Base-by-base conservation (phyloP, 1,140 invertebrate genomes). In the Apis cerana region DNA sequence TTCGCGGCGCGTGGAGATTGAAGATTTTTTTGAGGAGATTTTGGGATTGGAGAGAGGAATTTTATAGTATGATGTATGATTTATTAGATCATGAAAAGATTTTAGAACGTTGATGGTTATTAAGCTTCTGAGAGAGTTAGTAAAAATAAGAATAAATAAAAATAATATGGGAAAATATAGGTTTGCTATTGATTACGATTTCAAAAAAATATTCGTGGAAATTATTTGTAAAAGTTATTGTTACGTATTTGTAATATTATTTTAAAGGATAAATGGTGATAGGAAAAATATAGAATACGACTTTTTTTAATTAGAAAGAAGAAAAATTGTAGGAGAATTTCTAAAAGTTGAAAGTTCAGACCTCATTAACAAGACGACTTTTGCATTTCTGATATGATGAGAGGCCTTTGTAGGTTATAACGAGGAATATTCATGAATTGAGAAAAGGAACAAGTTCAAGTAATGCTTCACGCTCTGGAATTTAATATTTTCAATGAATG, bases 381-480 rank as follows among this genome's bases (percentile, higher is more conserved):
- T 74, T 74, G 70, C 56, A 59, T 74, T 43, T 43, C 56, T 59
- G 56, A 74, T 48, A 74, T 4, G 71, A 74, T 10, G 71, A 59
- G 56, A 23, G 8, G 50, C 71, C 54, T 59, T 74, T 59, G 19
- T 74, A 59, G 33, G 56, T 23, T n/a, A 59, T 74, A 74, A 74
- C 71, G 71, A 74, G 56, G 56, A 74, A 74, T 74, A 74, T 74
- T 74, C 71, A 74, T 74, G 71, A 74, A 74, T 61, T 48, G 71
- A 59, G 33, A 59, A 59, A 58, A n/a, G 71, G 21, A 58, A 48
- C 56, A 58, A 59, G 54, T 59, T 74, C n/a, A 59, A 74, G 33
- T 48, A 59, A 74, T 21, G 21, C 71, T n/a, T n/a, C 56, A 2
- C 12, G 11, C 33, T 71, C 70, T 33, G 12, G 17, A 19, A 70